Evolutionary conservation across 1,140 invertebrate species (phyloP), one percentile per base, ranked within the genome.

Genomic region (Drosophila sproati): DNA sequence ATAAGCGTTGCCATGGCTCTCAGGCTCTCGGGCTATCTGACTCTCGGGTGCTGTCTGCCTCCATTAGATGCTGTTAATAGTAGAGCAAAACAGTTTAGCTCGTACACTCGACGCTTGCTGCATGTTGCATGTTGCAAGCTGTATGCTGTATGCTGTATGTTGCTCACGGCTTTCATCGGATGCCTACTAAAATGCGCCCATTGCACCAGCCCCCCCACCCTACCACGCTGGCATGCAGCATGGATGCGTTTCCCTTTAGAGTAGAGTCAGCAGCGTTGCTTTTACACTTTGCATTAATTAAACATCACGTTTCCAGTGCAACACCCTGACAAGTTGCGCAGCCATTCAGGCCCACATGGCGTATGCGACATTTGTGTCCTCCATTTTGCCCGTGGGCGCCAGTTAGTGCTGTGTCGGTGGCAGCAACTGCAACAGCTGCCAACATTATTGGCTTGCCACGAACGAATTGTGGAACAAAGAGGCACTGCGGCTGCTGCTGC

Each of bases 251-350:
- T 68, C 43, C 37, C 32, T 50, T 7, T 32, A 35, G n/a, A 20
- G 20, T 31, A 45, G 31, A 20, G 31, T 5, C 41, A 10, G 34
- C 35, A 20, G 39, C 39, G 10, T 52, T 57, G 60, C 55, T 39
- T 64, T 68, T 73, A 61, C 80, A 74, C 72, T 79, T 88, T 73
- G 73, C 88, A 86, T 91, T 91, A 91, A 91, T 91, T 91, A 89
- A 91, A 91, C 89, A 85, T 85, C 76, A 91, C 77, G 83, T 86
- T 89, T 78, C 76, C 78, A 91, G 83, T 77, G 83, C 81, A 91
- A 85, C 86, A 90, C 76, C 86, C 82, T 75, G 52, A 81, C 81
- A 89, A 89, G 85, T 81, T 89, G 79, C 59, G 63, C 61, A 69
- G 59, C 62, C 80, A 56, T 68, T 41, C 39, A 52, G 39, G 39